Evolutionary conservation across 2,797 vertebrate genomes (phyloP).

Genomic region (Hippoglossus hippoglossus): DNA sequence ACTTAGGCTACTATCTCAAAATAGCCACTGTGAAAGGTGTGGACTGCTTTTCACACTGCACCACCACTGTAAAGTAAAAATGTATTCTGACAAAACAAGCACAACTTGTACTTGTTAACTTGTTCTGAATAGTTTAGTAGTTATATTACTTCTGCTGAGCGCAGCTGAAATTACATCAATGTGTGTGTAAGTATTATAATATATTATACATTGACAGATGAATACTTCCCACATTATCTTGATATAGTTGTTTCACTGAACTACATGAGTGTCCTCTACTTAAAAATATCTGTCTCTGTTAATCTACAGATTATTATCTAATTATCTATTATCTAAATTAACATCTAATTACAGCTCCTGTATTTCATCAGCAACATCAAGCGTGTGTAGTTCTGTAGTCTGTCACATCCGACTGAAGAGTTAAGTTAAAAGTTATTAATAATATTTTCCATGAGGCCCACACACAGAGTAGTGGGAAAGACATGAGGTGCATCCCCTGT

Average conservation of each 20-base stretch:
- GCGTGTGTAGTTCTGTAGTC: constrained; percentile 20
- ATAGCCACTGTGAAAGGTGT: no score
- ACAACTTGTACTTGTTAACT: background rate
- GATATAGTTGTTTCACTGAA: background rate
- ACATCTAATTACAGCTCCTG: background rate
- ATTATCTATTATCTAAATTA: constrained; percentile 2
- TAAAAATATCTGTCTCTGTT: background rate
- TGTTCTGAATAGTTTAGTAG: background rate
- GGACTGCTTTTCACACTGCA: no score
- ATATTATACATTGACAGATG: background rate
- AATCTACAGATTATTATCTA: constrained; percentile 33
- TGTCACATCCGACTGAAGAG: background rate
- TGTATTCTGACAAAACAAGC: background rate
- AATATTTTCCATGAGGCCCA: constrained; percentile 36
- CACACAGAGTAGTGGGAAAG: constrained; percentile 23
- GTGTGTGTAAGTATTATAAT: constrained; percentile 23
- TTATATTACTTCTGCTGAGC: background rate
- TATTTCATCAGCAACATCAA: constrained; percentile 22
- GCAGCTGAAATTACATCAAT: background rate
- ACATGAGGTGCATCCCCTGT: constrained; percentile 33
- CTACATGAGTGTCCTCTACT: background rate
- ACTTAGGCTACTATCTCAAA: no score
- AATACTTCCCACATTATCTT: constrained; percentile 1
- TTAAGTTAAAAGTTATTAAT: constrained; percentile 24
- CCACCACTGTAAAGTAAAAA: no score